Evolutionary conservation across 2,888 invertebrate genomes (phyloP).

Genomic region (Ellobium chinense): DNA sequence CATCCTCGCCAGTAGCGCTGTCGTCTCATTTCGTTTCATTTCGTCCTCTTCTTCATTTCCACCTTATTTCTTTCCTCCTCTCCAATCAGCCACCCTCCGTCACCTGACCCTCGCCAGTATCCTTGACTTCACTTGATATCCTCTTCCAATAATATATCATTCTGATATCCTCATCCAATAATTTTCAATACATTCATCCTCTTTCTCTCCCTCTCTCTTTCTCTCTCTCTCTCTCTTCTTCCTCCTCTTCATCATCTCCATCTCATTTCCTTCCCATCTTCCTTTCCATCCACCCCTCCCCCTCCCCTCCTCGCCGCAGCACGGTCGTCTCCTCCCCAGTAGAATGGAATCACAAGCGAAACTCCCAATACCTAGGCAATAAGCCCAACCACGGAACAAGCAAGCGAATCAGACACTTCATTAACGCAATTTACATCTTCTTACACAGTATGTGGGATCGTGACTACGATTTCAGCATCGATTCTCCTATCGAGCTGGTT

Average conservation of each 20-base stretch:
- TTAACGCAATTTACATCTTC: no score
- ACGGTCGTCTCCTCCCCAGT: background rate
- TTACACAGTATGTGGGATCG: no score
- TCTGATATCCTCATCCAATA: no score
- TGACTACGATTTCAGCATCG: no score
- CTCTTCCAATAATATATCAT: background rate
- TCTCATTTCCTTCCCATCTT: background rate
- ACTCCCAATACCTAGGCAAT: no score
- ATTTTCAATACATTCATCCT: background rate
- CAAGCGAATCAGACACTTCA: no score
- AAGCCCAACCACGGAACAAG: no score
- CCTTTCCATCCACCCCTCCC: background rate
- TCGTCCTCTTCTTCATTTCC: background rate
- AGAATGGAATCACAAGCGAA: no score
- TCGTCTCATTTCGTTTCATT: background rate
- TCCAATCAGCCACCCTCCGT: background rate
- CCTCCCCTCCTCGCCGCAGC: background rate
- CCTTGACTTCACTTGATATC: background rate
- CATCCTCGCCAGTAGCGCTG: background rate
- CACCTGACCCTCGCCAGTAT: background rate
- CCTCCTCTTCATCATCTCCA: background rate
- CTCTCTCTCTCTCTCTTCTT: constrained; percentile 1
- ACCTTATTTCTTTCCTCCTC: background rate
- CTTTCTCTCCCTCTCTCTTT: background rate
- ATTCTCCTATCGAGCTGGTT: no score